These are phyloP conservation scores for Beroe ovata DNA, from an alignment of 37 sponge, comb jelly and placozoan species.

Conservation along the genomic window DNA sequence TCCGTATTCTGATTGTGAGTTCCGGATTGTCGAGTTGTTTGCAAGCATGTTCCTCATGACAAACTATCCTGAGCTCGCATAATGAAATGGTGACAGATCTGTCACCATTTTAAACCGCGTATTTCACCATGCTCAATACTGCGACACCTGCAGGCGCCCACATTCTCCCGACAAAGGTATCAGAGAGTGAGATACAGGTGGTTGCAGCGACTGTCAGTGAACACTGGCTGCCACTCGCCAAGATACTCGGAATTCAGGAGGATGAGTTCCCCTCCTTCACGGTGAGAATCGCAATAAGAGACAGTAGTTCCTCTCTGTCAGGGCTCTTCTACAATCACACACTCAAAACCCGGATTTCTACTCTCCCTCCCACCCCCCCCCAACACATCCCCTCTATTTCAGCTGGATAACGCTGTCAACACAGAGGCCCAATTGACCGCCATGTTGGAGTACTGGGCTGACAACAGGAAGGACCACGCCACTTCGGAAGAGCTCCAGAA, in stretches of 20 bases:
- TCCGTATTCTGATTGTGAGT: no score
- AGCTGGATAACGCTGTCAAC: background rate
- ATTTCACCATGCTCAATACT: no score
- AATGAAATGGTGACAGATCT: no score
- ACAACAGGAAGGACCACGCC: slow-evolving; percentile 16
- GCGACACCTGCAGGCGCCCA: slow-evolving; percentile 42
- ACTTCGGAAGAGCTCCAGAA: slow-evolving; percentile 51
- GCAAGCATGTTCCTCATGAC: no score
- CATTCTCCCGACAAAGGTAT: slow-evolving; percentile 28
- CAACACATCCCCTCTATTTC: no score
- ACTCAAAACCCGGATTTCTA: no score
- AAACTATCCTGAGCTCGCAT: no score
- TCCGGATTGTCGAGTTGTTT: no score
- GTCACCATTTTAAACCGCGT: no score
- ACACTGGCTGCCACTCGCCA: slow-evolving; percentile 14
- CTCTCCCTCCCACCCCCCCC: no score
- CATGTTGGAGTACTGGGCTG: slow-evolving; percentile 51
- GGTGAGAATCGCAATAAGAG: slow-evolving; percentile 11
- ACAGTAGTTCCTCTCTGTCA: no score
- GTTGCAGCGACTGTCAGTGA: slow-evolving; percentile 44
- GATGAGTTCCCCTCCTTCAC: slow-evolving; percentile 1
- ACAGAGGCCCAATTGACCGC: slow-evolving; percentile 1
- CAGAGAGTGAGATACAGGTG: slow-evolving; percentile 48
- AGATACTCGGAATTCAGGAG: slow-evolving; percentile 49
- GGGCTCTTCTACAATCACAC: no score